Base-by-base conservation (phyloP, 2,797 vertebrate species). In the Eulemur mongoz region DNA sequence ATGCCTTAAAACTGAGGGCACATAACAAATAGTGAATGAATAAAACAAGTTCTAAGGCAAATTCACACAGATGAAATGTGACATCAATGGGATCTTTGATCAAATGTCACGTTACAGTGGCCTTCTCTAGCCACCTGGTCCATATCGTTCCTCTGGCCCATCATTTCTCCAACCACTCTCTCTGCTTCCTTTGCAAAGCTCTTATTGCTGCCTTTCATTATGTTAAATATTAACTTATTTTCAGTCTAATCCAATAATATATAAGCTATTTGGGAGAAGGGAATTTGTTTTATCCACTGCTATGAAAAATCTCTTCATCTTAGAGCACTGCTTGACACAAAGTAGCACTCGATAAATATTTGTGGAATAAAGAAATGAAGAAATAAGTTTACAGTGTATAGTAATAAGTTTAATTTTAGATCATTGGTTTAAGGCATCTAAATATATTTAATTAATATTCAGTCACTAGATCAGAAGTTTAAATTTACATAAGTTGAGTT, bases 311-410 rank as follows among this genome's bases (percentile, higher is more conserved):
- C 22, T 0, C 23, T 80, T 84, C n/a, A 79, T 82, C 85, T 93
- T 82, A 89, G 4, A 95, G 30, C 30, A 27, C 9, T 73, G 35
- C 32, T 25, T 93, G 27, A 93, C 22, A 81, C 84, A 90, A 43
- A 93, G 69, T 57, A 85, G 30, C 45, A 65, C 9, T 85, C 57
- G n/a, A 4, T 76, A 85, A 93, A 76, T 89, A 93, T 40, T 92
- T 89, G 22, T 86, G 80, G 32, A 93, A 40, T 81, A 65, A 94
- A 94, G 17, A 90, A 87, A 72, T 50, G 35, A 80, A 70, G 75
- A 73, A 45, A 73, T 76, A 59, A 72, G 35, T 9, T 63, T 78
- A 1, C 70, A 54, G 11, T 8, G 35, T 89, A 72, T 25, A 25
- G 22, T 59, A 38, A n/a, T 52, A 25, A 52, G 7, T 30, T 92